phyloP scores from a whole-genome alignment of 2,113 vertebrate species.

The Mus pahari region DNA sequence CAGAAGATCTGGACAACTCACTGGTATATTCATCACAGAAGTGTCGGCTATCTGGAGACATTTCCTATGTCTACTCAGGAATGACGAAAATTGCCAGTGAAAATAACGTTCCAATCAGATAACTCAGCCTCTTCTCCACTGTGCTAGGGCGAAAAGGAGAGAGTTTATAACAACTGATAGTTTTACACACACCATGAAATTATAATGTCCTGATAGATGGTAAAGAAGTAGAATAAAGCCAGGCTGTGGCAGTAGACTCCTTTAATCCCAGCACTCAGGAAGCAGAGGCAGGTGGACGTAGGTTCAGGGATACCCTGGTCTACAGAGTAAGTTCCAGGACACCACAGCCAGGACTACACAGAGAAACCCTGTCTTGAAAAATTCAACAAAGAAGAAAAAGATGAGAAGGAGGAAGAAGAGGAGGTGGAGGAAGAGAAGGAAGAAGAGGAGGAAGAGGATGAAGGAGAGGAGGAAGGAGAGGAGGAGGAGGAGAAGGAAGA shows the following conservation, averaged over 20 bases:
- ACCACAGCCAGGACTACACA: neutral
- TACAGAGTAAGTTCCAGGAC: neutral
- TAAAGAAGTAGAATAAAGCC: constrained; percentile 28
- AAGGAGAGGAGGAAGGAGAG: too few species aligned
- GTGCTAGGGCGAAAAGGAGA: neutral
- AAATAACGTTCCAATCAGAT: constrained; percentile 8
- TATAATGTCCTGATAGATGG: constrained; percentile 31
- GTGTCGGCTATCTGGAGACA: neutral
- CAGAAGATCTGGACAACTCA: constrained; percentile 51
- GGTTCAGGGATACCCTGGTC: neutral
- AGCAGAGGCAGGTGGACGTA: neutral
- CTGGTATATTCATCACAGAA: neutral
- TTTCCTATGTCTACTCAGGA: neutral
- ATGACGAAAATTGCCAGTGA: constrained; percentile 26
- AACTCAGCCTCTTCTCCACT: neutral
- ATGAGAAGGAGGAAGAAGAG: neutral
- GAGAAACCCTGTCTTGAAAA: neutral
- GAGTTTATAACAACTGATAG: constrained; percentile 20
- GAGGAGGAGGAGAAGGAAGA: too few species aligned
- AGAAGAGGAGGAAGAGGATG: neutral
- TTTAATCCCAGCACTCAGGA: neutral
- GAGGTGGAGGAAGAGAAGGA: neutral
- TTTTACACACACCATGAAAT: neutral
- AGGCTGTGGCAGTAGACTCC: neutral
- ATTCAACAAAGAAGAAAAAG: neutral